Evolutionary conservation across 2,797 vertebrate genomes (phyloP).

Genomic region (Epinephelus coioides): DNA sequence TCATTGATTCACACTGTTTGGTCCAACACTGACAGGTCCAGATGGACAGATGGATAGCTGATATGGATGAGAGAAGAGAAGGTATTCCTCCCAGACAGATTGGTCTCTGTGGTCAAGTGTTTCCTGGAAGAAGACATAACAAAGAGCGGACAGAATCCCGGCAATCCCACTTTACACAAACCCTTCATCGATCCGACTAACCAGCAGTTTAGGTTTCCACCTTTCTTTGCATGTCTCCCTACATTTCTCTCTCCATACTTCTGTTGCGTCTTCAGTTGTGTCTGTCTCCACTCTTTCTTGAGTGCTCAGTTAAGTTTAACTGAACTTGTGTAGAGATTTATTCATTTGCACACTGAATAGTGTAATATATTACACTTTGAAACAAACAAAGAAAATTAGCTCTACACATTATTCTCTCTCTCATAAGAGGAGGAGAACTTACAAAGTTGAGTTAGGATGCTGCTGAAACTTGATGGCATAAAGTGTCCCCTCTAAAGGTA

Average conservation of each 20-base stretch:
- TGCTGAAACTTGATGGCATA: not conserved
- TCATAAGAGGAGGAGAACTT: not conserved
- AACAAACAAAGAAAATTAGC: not conserved
- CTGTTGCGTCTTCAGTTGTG: not conserved
- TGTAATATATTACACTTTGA: not conserved
- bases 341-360: not conserved
- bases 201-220: conserved; percentile 43
- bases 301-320: not conserved
- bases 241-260: not conserved
- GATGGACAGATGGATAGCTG: conserved; percentile 20
- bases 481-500: not conserved
- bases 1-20: conserved; percentile 35
- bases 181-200: conserved; percentile 45
- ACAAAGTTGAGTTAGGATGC: not conserved
- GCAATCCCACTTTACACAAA: conserved; percentile 49
- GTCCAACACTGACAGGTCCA: conserved; percentile 18
- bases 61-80: conserved; percentile 25
- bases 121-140: conserved; percentile 58
- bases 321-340: not conserved
- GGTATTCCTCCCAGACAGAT: conserved; percentile 22
- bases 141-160: conserved; percentile 17
- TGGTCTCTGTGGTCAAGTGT: conserved; percentile 23
- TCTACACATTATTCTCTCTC: not conserved
- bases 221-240: conserved; percentile 1
- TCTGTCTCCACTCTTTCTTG: not conserved